phyloP scores from a whole-genome alignment of 1,140 invertebrate species.

The Pectinophora gossypiella region DNA sequence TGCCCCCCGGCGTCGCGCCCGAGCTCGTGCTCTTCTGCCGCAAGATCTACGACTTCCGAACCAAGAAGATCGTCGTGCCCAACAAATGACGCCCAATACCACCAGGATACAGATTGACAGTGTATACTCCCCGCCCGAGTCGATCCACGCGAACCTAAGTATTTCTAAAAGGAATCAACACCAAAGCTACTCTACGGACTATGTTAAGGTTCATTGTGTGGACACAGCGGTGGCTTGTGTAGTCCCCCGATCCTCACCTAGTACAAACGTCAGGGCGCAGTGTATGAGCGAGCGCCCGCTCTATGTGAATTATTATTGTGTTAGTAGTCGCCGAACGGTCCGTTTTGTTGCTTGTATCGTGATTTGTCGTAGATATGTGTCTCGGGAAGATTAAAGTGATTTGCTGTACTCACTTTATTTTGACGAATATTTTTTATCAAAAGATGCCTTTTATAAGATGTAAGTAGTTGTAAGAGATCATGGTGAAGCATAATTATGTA shows the following conservation, averaged over 20 bases:
- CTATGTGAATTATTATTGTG: slow-evolving; percentile 28
- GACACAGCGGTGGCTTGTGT: too few relatives aligned
- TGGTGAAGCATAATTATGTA: slow-evolving; percentile 50
- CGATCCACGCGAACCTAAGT: too few relatives aligned
- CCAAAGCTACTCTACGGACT: slow-evolving; percentile 40
- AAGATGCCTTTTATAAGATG: slow-evolving; percentile 67
- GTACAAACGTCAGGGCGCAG: slow-evolving; percentile 60
- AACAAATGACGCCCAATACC: too few relatives aligned
- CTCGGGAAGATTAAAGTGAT: slow-evolving; percentile 33
- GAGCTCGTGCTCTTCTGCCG: slow-evolving; percentile 96
- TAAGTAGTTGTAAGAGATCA: slow-evolving; percentile 66
- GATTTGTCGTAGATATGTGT: slow-evolving; percentile 38
- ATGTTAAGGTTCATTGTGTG: too few relatives aligned
- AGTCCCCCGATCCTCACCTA: slow-evolving; percentile 49
- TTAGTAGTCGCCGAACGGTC: slow-evolving; percentile 34
- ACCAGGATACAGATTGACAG: too few relatives aligned
- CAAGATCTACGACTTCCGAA: slow-evolving; percentile 95
- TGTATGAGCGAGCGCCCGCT: slow-evolving; percentile 41
- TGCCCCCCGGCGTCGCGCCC: slow-evolving; percentile 82
- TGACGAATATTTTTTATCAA: slow-evolving; percentile 52
- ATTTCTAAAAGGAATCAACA: slow-evolving; percentile 28
- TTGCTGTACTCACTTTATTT: slow-evolving; percentile 50
- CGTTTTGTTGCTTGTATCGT: slow-evolving; percentile 56
- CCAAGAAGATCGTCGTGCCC: slow-evolving; percentile 80
- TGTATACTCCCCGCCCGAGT: too few relatives aligned